A percentile compares a stretch with the other conserved stretches of the same genome.
Conservation (phyloP, 2,797 vertebrate species). For the Vultur gryphus region DNA sequence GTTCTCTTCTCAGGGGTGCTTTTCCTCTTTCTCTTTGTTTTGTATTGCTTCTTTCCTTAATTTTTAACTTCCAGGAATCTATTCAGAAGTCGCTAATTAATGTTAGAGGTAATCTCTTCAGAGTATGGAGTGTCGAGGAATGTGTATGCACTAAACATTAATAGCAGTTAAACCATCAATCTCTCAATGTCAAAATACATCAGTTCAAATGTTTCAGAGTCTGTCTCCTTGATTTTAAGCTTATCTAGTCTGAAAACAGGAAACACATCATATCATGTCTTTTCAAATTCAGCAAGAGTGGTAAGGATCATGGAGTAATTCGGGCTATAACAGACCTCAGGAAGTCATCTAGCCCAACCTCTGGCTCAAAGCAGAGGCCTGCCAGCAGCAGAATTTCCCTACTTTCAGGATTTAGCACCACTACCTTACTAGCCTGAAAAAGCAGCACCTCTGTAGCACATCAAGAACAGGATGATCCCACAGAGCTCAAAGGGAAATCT, state of each 20-base stretch:
- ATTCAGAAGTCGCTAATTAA: not conserved
- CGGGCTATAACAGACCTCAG: not conserved
- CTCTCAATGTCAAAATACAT: not conserved
- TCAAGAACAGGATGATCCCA: not conserved
- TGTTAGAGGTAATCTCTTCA: not conserved
- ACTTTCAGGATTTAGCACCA: not conserved
- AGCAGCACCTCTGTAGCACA: not conserved
- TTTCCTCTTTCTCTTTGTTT: not conserved
- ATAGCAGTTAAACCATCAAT: not conserved
- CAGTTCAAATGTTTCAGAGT: not conserved
- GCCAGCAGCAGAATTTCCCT: not conserved
- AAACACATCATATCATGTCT: not conserved
- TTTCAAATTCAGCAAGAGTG: not conserved
- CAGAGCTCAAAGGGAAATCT: not conserved
- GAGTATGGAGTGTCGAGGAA: not conserved
- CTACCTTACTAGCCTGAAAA: not conserved
- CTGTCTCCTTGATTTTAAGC: not conserved
- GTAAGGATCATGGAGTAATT: not conserved
- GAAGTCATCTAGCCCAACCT: not conserved
- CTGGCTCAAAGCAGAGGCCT: not conserved
- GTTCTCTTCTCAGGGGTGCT: not conserved
- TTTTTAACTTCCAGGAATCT: not conserved
- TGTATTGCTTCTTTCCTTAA: not conserved
- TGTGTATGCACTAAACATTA: not conserved
- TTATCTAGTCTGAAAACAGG: not conserved